phyloP scores from a whole-genome alignment of 2,113 vertebrate species.

The Mus spicilegus region DNA sequence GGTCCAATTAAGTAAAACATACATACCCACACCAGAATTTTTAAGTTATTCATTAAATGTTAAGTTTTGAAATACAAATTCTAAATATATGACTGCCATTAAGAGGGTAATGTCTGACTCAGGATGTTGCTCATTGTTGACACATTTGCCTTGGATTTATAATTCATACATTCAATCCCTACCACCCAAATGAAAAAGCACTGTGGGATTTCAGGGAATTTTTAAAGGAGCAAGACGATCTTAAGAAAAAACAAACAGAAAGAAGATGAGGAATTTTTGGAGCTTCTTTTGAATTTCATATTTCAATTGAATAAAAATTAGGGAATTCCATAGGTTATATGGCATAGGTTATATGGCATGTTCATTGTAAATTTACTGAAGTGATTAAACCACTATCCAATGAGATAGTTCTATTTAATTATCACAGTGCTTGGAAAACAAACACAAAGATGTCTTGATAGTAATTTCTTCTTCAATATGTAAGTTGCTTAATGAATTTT shows the following conservation, averaged over 20 bases:
- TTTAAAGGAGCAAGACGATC: neutral
- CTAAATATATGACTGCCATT: neutral
- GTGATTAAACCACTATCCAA: neutral
- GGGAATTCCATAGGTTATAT: neutral
- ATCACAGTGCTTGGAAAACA: slow-evolving; percentile 1
- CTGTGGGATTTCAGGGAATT: neutral
- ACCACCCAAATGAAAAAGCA: neutral
- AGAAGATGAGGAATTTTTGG: slow-evolving; percentile 6
- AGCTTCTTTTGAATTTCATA: neutral
- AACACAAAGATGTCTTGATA: neutral
- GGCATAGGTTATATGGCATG: neutral
- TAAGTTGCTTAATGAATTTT: neutral
- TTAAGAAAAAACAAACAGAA: neutral
- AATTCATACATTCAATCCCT: neutral
- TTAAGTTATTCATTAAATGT: neutral
- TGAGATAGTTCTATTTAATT: slow-evolving; percentile 41
- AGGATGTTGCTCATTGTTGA: neutral
- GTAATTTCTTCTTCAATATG: slow-evolving; percentile 15
- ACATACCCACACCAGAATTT: neutral
- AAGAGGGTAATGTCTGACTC: neutral
- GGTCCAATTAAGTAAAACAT: neutral
- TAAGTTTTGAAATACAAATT: neutral
- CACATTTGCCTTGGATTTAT: neutral
- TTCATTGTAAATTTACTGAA: slow-evolving; percentile 8
- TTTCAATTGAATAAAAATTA: slow-evolving; percentile 27